Conservation (phyloP, 2,797 vertebrate genomes). For the Sebastes hubbsi region DNA sequence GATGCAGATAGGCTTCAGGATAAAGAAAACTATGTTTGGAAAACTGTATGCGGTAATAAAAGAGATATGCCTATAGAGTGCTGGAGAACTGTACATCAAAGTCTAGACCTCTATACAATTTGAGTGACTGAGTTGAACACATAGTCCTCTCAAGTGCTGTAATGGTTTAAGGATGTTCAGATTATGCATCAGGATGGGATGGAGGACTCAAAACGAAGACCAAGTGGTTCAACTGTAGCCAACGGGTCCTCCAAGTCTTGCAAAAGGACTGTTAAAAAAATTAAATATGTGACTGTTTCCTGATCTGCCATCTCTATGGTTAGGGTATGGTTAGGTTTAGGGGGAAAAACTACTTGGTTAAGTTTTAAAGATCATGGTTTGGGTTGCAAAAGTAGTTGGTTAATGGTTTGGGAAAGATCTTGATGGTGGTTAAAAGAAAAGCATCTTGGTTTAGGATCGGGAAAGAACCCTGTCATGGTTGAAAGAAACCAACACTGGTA, state of each 20-base stretch:
- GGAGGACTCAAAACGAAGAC: background rate
- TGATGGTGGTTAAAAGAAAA: background rate
- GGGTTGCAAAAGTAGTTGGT: background rate
- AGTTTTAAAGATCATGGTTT: background rate
- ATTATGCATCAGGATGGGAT: background rate
- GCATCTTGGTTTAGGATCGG: background rate
- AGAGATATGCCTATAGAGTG: constrained; percentile 19
- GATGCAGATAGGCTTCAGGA: constrained; percentile 61
- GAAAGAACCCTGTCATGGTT: background rate
- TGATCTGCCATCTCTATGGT: background rate
- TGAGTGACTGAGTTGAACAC: background rate
- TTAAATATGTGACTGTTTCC: background rate
- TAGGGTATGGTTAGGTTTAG: background rate
- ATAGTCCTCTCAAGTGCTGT: background rate
- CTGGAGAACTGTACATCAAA: constrained; percentile 14
- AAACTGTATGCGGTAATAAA: constrained; percentile 36
- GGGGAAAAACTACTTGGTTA: background rate
- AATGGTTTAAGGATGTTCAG: constrained; percentile 26
- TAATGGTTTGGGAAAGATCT: background rate
- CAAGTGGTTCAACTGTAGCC: background rate
- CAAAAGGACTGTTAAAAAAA: background rate
- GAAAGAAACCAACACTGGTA: background rate
- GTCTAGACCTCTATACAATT: background rate
- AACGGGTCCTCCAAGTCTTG: background rate
- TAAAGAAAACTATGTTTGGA: constrained; percentile 51